Conservation (phyloP, 1,140 invertebrate genomes). For the Brachionus rotundiformis region DNA sequence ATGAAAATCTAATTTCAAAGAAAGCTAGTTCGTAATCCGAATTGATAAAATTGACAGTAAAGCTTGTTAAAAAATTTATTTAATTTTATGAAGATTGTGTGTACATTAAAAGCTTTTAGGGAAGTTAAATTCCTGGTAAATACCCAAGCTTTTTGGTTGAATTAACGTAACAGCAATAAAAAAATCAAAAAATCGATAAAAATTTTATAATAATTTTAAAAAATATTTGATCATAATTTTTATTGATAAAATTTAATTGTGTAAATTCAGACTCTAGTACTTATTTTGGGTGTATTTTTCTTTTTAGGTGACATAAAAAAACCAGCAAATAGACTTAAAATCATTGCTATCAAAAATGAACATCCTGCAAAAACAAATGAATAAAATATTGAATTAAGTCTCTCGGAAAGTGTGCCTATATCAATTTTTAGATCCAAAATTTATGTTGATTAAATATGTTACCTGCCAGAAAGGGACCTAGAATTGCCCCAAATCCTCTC, state of each 20-base stretch:
- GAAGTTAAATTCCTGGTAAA: neutral
- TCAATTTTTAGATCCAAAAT: neutral
- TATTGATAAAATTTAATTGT: neutral
- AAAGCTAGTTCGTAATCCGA: neutral
- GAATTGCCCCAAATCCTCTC: neutral
- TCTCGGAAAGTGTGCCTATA: constrained; percentile 1
- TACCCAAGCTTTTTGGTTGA: neutral
- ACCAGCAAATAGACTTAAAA: neutral
- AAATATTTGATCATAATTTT: neutral
- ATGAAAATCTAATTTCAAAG: neutral
- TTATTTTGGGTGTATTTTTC: neutral
- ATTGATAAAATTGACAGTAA: neutral
- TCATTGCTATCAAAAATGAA: neutral
- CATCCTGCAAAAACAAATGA: constrained; percentile 39
- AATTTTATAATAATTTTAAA: neutral
- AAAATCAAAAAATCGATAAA: neutral
- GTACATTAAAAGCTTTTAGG: neutral
- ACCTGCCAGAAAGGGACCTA: constrained; percentile 35
- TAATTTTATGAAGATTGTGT: neutral
- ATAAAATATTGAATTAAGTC: constrained; percentile 24
- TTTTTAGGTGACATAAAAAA: neutral
- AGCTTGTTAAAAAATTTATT: neutral
- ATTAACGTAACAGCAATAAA: no score
- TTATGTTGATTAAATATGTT: neutral
- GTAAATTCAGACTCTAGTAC: neutral